These are phyloP conservation scores for Cylloceria caligata DNA, from an alignment of 2,888 invertebrate genomes.

Conservation along the genomic window DNA sequence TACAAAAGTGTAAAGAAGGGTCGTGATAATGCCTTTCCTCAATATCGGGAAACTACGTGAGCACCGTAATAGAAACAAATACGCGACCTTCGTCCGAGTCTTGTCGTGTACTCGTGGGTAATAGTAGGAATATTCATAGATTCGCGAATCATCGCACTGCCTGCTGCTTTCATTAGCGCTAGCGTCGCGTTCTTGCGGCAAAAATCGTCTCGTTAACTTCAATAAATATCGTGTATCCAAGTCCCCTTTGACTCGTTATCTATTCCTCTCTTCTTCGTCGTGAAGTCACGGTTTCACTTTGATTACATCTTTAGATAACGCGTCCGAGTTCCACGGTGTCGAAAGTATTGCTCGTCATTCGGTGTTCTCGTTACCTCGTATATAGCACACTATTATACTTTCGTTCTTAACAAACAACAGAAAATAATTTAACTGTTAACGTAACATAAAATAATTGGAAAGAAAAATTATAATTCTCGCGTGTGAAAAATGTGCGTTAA, in stretches of 20 bases:
- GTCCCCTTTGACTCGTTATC: conserved; percentile 66
- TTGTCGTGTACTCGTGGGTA: conserved; percentile 58
- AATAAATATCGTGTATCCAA: conserved; percentile 27
- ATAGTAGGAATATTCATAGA: conserved; percentile 29
- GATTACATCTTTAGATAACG: conserved; percentile 26
- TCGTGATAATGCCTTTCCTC: conserved; percentile 55
- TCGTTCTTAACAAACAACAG: too few species aligned
- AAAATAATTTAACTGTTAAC: neutral
- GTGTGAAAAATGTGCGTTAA: neutral
- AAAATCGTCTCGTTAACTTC: conserved; percentile 6
- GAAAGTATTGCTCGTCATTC: conserved; percentile 2
- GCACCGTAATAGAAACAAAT: conserved; percentile 48
- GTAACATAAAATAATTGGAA: neutral
- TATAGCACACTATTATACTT: neutral
- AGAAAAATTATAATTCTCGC: too few species aligned
- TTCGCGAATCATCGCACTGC: neutral
- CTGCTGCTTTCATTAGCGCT: neutral
- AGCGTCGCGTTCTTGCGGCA: neutral
- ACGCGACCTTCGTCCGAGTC: conserved; percentile 27
- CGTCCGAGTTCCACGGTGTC: conserved; percentile 9
- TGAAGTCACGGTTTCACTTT: conserved; percentile 33
- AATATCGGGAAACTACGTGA: conserved; percentile 54
- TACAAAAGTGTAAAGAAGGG: neutral
- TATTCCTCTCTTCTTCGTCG: conserved; percentile 37
- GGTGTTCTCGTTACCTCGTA: conserved; percentile 8